These are phyloP conservation scores for Pheosia gnoma DNA, from an alignment of 2,888 invertebrate genomes.

Conservation along the genomic window DNA sequence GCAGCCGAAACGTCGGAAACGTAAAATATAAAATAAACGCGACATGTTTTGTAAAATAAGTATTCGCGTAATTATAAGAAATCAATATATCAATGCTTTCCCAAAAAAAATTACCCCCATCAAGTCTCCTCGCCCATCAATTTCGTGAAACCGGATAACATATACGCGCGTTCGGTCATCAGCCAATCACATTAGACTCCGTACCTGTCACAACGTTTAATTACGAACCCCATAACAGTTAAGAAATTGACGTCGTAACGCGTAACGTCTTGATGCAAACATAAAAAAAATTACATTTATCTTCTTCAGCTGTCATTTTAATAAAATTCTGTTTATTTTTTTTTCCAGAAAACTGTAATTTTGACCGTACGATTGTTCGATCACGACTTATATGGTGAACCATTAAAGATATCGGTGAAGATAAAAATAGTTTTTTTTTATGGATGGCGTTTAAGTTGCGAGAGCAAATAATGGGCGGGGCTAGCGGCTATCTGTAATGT, in stretches of 20 bases:
- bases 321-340: conserved; percentile 47
- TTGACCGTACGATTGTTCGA: conserved; percentile 40
- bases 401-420: conserved; percentile 62
- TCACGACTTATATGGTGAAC: conserved; percentile 57
- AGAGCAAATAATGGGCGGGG: conserved; percentile 58
- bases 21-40: no score
- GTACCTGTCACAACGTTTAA: conserved; percentile 53
- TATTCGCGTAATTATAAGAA: conserved; percentile 44
- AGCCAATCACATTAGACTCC: conserved; percentile 63
- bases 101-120: conserved; percentile 14
- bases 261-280: conserved; percentile 68
- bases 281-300: conserved; percentile 41
- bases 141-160: conserved; percentile 51
- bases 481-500: conserved; percentile 35
- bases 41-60: no score
- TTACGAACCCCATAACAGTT: conserved; percentile 54
- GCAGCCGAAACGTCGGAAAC: no score
- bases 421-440: conserved; percentile 61
- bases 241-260: conserved; percentile 46
- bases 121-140: conserved; percentile 43
- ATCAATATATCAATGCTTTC: conserved; percentile 40
- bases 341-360: conserved; percentile 36
- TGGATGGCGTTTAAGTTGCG: conserved; percentile 49
- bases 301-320: conserved; percentile 39
- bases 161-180: conserved; percentile 27